Evolutionary conservation across 2,113 vertebrate species (phyloP).

Genomic region (Sturnus vulgaris): DNA sequence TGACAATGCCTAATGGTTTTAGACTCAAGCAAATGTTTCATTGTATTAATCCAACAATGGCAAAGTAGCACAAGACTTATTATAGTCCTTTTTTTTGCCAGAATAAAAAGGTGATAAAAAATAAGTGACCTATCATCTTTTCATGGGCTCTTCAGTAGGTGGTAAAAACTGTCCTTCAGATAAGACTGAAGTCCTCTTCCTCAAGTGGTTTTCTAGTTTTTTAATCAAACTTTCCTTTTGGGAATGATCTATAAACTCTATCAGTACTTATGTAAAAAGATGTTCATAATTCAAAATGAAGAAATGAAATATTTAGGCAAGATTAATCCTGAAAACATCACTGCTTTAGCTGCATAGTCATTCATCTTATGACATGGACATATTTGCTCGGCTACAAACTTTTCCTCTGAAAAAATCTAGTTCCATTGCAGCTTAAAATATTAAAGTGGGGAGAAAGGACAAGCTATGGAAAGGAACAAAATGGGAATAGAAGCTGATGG

Average conservation of each 20-base stretch:
- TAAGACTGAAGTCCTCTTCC: not conserved
- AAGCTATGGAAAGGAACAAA: not conserved
- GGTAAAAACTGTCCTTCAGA: not conserved
- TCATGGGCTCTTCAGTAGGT: not conserved
- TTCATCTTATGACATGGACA: not conserved
- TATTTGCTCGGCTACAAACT: not conserved
- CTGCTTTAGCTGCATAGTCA: not conserved
- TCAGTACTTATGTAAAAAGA: constrained; percentile 27
- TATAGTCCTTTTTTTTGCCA: not conserved
- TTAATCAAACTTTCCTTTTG: constrained; percentile 1
- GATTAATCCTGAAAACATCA: constrained; percentile 28
- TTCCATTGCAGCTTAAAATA: not conserved
- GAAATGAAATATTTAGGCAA: constrained; percentile 43
- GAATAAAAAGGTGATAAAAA: not conserved
- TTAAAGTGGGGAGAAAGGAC: not conserved
- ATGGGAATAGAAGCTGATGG: not conserved
- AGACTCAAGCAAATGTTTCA: not conserved
- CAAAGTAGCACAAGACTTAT: not conserved
- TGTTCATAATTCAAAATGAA: constrained; percentile 38
- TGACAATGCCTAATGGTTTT: not conserved
- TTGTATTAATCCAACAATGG: not conserved
- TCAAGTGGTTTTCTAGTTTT: not conserved
- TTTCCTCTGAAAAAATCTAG: not conserved
- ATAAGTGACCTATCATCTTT: not conserved
- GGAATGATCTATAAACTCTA: constrained; percentile 30